Evolutionary conservation across 2,797 vertebrate species (phyloP).

Genomic region (Manis javanica): DNA sequence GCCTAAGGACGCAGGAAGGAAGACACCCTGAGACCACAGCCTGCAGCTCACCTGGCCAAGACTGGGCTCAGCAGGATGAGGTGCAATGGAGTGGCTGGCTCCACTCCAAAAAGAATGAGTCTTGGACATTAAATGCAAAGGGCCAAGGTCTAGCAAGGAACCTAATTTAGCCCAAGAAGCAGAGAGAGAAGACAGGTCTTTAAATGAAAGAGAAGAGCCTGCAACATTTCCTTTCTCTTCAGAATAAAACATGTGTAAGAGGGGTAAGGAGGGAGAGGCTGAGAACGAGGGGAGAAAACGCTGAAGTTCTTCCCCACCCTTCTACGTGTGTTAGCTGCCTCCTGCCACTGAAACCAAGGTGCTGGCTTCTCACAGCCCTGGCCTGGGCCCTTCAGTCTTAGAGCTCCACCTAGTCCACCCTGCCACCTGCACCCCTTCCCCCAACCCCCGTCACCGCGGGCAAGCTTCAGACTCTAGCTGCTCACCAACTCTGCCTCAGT

Average conservation of each 20-base stretch:
- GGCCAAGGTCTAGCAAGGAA: not conserved
- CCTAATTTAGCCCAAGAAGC: not conserved
- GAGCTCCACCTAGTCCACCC: not conserved
- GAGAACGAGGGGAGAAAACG: not conserved
- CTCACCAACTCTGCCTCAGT: not conserved
- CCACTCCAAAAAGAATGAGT: not conserved
- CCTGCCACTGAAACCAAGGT: not conserved
- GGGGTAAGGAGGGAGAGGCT: not conserved
- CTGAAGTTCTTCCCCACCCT: not conserved
- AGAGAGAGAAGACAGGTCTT: not conserved
- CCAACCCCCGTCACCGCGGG: not conserved
- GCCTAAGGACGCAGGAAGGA: conserved; percentile 86
- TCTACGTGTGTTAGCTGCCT: not conserved
- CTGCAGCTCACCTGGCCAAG: not conserved
- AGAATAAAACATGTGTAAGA: not conserved
- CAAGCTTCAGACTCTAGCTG: not conserved
- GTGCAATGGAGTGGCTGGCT: not conserved
- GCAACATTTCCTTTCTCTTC: not conserved
- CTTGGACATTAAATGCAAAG: not conserved
- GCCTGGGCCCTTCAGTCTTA: not conserved
- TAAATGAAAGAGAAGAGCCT: not conserved
- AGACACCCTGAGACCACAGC: not conserved
- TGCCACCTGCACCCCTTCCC: not conserved
- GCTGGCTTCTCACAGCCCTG: not conserved
- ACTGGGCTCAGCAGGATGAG: not conserved